Conservation (phyloP, 2,797 vertebrate species). For the Melanotaenia nigrans region DNA sequence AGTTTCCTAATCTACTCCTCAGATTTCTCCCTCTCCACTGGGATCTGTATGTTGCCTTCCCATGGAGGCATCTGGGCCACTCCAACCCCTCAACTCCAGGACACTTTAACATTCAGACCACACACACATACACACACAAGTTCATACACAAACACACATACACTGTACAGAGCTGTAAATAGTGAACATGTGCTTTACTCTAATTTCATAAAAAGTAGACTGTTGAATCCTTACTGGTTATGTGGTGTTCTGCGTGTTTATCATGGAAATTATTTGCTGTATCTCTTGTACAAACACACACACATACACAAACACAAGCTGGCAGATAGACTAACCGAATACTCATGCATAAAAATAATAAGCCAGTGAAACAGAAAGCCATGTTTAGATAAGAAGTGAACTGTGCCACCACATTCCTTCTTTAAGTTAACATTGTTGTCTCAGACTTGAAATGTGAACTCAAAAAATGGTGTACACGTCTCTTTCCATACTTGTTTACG, state of each 20-base stretch:
- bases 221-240: conserved; percentile 71
- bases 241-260: conserved; percentile 68
- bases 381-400: conserved; percentile 60
- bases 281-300: conserved; percentile 32
- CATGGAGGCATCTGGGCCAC: conserved; percentile 34
- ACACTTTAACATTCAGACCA: conserved; percentile 26
- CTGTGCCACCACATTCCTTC: conserved; percentile 44
- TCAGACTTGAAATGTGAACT: conserved; percentile 66
- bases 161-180: conserved; percentile 81
- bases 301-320: conserved; percentile 18
- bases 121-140: conserved; percentile 24
- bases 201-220: conserved; percentile 60
- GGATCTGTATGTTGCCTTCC: conserved; percentile 46
- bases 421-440: conserved; percentile 56
- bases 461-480: conserved; percentile 27
- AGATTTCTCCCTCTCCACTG: conserved; percentile 24
- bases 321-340: conserved; percentile 25
- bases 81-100: conserved; percentile 2
- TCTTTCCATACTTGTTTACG: conserved; percentile 42
- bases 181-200: conserved; percentile 69
- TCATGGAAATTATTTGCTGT: conserved; percentile 68
- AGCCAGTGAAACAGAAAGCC: conserved; percentile 70
- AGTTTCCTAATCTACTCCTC: conserved; percentile 23
- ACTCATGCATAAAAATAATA: conserved; percentile 56
- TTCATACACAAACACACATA: conserved; percentile 21